Conservation (phyloP, 2,797 vertebrate species). For the Arrhamphus sclerolepis region DNA sequence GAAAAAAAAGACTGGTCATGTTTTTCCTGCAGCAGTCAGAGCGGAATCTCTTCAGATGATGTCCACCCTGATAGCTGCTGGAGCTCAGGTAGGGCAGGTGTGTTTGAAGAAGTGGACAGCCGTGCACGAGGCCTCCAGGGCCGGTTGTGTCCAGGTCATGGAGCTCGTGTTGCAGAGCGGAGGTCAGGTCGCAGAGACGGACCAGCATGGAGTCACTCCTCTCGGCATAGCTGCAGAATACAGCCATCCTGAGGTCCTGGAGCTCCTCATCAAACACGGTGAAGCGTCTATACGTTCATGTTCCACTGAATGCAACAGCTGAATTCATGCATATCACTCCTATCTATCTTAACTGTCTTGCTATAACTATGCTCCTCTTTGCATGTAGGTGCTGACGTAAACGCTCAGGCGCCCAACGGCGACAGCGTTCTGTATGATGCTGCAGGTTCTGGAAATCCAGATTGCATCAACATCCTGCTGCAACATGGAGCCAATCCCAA, state of each 20-base stretch:
- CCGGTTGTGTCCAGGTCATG: conserved; percentile 78
- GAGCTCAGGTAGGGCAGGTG: conserved; percentile 81
- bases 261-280: conserved; percentile 88
- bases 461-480: conserved; percentile 85
- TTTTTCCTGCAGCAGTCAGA: conserved; percentile 76
- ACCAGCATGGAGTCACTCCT: conserved; percentile 86
- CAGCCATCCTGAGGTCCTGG: conserved; percentile 83
- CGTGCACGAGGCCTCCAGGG: conserved; percentile 86
- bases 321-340: too few relatives aligned
- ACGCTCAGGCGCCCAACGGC: conserved; percentile 83
- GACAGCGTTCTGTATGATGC: conserved; percentile 86
- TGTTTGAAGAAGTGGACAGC: conserved; percentile 86
- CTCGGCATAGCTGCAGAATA: conserved; percentile 85
- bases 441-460: conserved; percentile 84
- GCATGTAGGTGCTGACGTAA: conserved; percentile 82
- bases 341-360: too few relatives aligned
- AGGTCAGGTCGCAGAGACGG: conserved; percentile 77
- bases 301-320: too few relatives aligned
- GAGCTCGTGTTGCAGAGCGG: conserved; percentile 82
- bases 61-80: conserved; percentile 77
- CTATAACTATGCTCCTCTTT: too few relatives aligned
- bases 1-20: not conserved
- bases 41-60: conserved; percentile 79
- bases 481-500: conserved; percentile 86
- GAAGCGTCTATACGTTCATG: not conserved